These are phyloP conservation scores for Podilymbus podiceps DNA, from an alignment of 2,113 vertebrate species.

Conservation along the genomic window DNA sequence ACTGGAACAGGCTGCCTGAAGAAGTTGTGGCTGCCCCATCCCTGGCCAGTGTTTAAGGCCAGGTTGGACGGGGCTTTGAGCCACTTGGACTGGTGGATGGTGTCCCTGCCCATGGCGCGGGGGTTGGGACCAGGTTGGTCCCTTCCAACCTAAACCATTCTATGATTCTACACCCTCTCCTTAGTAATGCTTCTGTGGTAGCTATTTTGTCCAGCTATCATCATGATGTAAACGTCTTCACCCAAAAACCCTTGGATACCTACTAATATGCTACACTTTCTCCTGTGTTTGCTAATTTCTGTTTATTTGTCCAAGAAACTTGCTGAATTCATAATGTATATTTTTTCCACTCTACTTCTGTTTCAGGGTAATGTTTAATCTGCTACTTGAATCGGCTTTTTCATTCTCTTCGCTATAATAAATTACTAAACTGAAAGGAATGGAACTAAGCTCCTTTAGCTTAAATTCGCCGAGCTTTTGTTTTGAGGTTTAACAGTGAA, in stretches of 20 bases:
- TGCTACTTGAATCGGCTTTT: not conserved
- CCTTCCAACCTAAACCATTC: too few species aligned
- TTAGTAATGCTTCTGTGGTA: not conserved
- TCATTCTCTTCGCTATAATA: not conserved
- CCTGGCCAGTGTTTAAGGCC: too few species aligned
- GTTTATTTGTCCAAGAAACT: not conserved
- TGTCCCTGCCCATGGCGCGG: too few species aligned
- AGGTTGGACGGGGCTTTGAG: too few species aligned
- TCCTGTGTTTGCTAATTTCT: not conserved
- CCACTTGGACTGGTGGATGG: too few species aligned
- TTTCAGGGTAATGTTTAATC: not conserved
- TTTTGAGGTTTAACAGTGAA: conserved; percentile 42
- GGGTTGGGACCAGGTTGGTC: too few species aligned
- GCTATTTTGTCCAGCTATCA: conserved; percentile 15
- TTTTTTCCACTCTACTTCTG: not conserved
- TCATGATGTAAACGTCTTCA: conserved; percentile 12
- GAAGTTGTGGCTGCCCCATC: too few species aligned
- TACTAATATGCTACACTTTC: not conserved
- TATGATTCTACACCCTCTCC: not conserved
- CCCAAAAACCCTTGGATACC: not conserved
- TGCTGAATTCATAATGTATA: not conserved
- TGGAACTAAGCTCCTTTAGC: not conserved
- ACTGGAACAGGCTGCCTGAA: too few species aligned
- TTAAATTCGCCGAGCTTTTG: conserved; percentile 1
- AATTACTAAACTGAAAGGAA: conserved; percentile 32